These are phyloP conservation scores for Hymenochirus boettgeri DNA, from an alignment of 2,113 vertebrate genomes.

Conservation along the genomic window DNA sequence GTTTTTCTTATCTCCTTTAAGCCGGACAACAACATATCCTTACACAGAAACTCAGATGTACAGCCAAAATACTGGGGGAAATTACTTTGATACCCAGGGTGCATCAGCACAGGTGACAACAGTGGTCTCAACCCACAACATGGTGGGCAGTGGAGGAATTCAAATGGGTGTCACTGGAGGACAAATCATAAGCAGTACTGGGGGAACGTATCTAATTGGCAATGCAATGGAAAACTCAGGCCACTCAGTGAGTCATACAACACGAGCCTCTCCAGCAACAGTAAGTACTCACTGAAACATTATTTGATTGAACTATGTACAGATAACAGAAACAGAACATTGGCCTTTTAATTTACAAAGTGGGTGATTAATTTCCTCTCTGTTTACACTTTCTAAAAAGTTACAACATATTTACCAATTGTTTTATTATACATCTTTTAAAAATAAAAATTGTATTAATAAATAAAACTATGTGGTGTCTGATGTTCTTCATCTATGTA, in stretches of 20 bases:
- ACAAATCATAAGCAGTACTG: constrained; percentile 76
- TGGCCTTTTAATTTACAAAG: constrained; percentile 16
- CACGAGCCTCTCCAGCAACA: constrained; percentile 74
- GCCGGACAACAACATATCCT: constrained; percentile 78
- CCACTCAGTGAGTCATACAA: constrained; percentile 73
- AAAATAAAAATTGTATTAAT: too few species aligned
- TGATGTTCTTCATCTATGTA: too few species aligned
- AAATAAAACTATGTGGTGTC: too few species aligned
- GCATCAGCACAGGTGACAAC: constrained; percentile 76
- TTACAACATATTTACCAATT: too few species aligned
- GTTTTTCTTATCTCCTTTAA: constrained; percentile 55
- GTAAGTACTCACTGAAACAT: constrained; percentile 61
- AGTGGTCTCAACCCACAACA: constrained; percentile 75
- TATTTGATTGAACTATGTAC: constrained; percentile 31
- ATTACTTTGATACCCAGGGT: constrained; percentile 78
- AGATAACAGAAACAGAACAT: constrained; percentile 13
- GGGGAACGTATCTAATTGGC: constrained; percentile 75
- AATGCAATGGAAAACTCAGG: constrained; percentile 79
- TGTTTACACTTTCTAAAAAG: too few species aligned
- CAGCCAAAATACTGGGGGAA: constrained; percentile 76
- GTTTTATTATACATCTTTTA: too few species aligned
- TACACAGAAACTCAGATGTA: constrained; percentile 81
- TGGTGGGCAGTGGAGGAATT: constrained; percentile 77
- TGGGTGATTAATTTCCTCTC: background rate
- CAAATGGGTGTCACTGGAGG: constrained; percentile 78